Conservation (phyloP, 2,797 vertebrate genomes). For the Oreochromis grahami region DNA sequence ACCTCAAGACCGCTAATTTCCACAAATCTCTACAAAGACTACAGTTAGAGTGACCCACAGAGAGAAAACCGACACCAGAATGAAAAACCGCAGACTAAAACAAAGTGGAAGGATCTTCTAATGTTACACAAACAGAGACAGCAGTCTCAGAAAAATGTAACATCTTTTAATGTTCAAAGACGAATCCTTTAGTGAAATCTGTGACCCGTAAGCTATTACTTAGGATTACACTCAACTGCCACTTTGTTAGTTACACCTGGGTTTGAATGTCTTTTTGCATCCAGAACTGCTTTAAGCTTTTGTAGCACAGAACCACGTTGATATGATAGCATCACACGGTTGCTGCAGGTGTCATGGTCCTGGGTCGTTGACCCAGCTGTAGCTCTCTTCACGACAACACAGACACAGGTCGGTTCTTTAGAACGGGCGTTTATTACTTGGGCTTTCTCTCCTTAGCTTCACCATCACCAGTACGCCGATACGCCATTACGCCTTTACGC, state of each 20-base stretch:
- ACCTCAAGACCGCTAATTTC: not conserved
- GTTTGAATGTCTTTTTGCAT: not conserved
- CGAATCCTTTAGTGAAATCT: not conserved
- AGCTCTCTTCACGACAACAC: too few relatives aligned
- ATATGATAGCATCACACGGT: too few relatives aligned
- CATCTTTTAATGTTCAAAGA: not conserved
- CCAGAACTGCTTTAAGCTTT: not conserved
- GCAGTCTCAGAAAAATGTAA: not conserved
- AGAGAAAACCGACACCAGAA: not conserved
- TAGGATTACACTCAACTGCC: not conserved
- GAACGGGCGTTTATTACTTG: too few relatives aligned
- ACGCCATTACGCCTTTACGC: too few relatives aligned
- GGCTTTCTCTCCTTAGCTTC: too few relatives aligned
- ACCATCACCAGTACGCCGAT: too few relatives aligned
- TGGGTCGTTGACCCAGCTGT: too few relatives aligned
- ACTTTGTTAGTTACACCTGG: not conserved
- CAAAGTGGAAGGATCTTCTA: not conserved
- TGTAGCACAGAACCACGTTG: too few relatives aligned
- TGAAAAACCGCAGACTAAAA: not conserved
- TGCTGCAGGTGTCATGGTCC: too few relatives aligned
- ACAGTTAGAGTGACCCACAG: not conserved
- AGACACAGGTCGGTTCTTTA: too few relatives aligned
- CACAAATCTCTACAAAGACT: not conserved
- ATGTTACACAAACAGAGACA: not conserved
- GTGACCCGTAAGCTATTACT: not conserved